Base-by-base conservation (phyloP, 2,888 invertebrate species). In the Eremobia ochroleuca region DNA sequence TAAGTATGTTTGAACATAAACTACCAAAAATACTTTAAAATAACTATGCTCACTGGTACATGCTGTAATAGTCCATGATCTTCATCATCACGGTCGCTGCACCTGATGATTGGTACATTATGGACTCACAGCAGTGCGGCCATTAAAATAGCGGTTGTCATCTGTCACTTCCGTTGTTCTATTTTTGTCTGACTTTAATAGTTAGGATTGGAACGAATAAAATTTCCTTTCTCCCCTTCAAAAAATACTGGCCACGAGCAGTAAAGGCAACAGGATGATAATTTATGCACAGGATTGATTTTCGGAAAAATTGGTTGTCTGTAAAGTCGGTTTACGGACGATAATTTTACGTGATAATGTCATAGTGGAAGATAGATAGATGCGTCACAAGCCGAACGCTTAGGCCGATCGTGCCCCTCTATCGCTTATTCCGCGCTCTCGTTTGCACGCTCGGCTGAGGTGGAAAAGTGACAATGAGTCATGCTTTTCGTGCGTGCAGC, bases 71-170 rank as follows among this genome's bases (percentile, higher is more conserved):
- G 58, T 73, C 34, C 34, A 67, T 58, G 68, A 46, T 84, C 61
- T 69, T 74, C 85, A 85, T 68, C 77, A 89, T 58, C 81, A 90
- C 83, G 90, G 77, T 83, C 34, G 25, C 74, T 87, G 87, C 79
- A 67, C 83, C 67, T 68, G 49, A 73, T 86, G 76, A 85, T 83
- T 83, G 87, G 81, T 67, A 79, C 83, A 69, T 74, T 85, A 83
- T 85, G 83, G 55, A 13, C 15, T 34, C 49, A 82, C 37, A 25
- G 21, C 65, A 55, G 72, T 76, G 49, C 2, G 69, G 82, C 77
- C 66, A 73, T 66, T 49, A 76, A 62, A 64, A 43, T 52, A 37
- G 77, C 76, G 82, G 25, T 31, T 58, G 9, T 1, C 37, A 76
- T 68, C n/a, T 71, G 55, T 52, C 61, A 61, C 34, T 65, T 73